Conservation (phyloP, 2,888 invertebrate genomes). For the Dryocosmus kuriphilus region DNA sequence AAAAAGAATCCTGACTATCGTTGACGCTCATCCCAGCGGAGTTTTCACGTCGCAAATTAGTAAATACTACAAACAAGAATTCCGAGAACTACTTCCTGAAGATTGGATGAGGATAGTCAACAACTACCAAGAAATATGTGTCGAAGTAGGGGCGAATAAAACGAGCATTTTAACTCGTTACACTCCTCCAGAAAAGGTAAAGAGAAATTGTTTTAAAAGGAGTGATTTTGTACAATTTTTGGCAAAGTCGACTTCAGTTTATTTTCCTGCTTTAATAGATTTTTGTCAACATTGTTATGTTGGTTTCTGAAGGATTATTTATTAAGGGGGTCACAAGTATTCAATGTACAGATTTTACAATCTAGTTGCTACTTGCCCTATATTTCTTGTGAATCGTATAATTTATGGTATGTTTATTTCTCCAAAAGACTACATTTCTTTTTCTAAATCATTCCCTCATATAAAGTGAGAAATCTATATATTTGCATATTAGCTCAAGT, state of each 20-base stretch:
- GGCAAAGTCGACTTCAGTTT: slow-evolving; percentile 19
- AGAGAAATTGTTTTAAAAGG: neutral
- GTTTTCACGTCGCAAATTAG: slow-evolving; percentile 79
- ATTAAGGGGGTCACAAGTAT: too few species aligned
- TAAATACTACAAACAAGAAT: slow-evolving; percentile 80
- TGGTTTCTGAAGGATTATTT: too few species aligned
- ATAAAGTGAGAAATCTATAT: too few species aligned
- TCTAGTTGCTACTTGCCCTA: too few species aligned
- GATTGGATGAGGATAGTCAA: slow-evolving; percentile 84
- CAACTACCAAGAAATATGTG: slow-evolving; percentile 80
- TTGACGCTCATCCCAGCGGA: slow-evolving; percentile 77
- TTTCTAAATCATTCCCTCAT: too few species aligned
- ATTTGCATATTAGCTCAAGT: neutral
- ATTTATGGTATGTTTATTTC: too few species aligned
- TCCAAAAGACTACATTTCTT: too few species aligned
- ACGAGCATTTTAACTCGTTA: slow-evolving; percentile 76
- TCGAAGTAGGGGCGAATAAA: slow-evolving; percentile 80
- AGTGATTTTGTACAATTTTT: neutral
- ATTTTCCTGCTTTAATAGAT: neutral
- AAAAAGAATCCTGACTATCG: slow-evolving; percentile 75
- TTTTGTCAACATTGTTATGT: neutral
- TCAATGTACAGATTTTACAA: too few species aligned
- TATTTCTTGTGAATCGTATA: too few species aligned
- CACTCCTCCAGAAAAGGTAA: slow-evolving; percentile 10
- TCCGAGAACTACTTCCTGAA: slow-evolving; percentile 83